Percentiles rank a stretch among this genome's conserved stretches.
Evolutionary conservation across 1,140 invertebrate species (phyloP).

Genomic region (Ctenoplectra terminalis): DNA sequence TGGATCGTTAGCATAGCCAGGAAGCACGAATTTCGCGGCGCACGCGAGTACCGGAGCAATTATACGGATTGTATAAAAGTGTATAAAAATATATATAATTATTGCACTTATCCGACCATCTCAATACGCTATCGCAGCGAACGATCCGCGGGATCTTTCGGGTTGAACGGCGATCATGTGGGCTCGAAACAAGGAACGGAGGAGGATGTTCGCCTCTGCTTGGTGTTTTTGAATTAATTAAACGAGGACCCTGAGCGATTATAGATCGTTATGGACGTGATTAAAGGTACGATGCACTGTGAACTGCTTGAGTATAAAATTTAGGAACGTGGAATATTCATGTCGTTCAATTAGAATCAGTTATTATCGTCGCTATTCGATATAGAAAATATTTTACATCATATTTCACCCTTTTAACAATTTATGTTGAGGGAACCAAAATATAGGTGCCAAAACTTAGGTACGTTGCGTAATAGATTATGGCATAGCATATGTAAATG

Average conservation of each 20-base stretch:
- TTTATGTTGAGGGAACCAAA: no score
- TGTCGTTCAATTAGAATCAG: no score
- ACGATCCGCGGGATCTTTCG: conserved; percentile 15
- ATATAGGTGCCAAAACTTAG: no score
- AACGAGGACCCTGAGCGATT: background rate
- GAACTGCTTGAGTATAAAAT: background rate
- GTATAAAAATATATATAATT: conserved; percentile 32
- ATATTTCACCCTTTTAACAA: no score
- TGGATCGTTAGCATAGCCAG: conserved; percentile 70
- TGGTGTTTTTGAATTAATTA: background rate
- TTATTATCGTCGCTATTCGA: no score
- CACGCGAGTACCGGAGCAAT: conserved; percentile 63
- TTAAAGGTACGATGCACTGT: background rate
- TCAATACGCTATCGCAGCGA: conserved; percentile 10
- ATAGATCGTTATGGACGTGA: background rate
- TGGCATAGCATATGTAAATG: no score
- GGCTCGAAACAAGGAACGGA: no score
- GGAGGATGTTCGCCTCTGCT: background rate
- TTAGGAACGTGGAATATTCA: background rate
- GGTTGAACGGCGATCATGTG: conserved; percentile 1
- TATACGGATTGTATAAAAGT: conserved; percentile 47
- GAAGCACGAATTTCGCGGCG: conserved; percentile 69
- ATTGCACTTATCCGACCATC: conserved; percentile 24
- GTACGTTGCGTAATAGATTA: no score
- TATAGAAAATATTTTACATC: no score